These are phyloP conservation scores for Pseudomyrmex sp. DNA, from an alignment of 1,140 invertebrate species.

Conservation along the genomic window DNA sequence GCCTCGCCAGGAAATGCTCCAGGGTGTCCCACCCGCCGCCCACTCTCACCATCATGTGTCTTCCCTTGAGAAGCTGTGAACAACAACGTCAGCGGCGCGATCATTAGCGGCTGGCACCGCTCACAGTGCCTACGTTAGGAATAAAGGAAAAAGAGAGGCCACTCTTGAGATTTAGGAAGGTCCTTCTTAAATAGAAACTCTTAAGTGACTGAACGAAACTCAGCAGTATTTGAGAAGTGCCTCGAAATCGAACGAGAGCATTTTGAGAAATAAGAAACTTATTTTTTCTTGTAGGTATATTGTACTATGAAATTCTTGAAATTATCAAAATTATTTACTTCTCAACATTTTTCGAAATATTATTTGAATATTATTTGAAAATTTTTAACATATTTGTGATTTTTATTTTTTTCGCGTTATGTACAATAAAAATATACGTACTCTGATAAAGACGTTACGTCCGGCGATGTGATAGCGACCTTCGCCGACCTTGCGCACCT, in stretches of 20 bases:
- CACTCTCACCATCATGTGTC: slow-evolving; percentile 97
- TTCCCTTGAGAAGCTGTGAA: slow-evolving; percentile 92
- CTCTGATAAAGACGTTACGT: slow-evolving; percentile 89
- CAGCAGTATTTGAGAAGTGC: neutral
- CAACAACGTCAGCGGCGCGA: slow-evolving; percentile 44
- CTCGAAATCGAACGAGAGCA: slow-evolving; percentile 11
- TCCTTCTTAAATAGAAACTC: neutral
- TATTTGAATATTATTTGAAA: neutral
- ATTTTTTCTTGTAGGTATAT: too few relatives aligned
- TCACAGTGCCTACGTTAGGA: neutral
- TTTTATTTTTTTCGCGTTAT: too few relatives aligned
- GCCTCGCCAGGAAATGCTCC: slow-evolving; percentile 95
- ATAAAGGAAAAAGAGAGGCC: neutral
- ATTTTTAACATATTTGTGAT: neutral
- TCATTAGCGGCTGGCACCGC: slow-evolving; percentile 43
- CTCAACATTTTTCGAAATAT: too few relatives aligned
- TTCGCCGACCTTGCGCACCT: slow-evolving; percentile 92
- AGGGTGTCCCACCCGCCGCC: slow-evolving; percentile 97
- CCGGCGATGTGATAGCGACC: slow-evolving; percentile 93
- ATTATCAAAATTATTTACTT: too few relatives aligned
- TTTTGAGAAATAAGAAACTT: neutral
- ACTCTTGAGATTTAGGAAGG: neutral
- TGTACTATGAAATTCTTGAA: too few relatives aligned
- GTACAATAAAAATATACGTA: slow-evolving; percentile 38
- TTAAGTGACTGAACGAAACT: neutral